phyloP scores from a whole-genome alignment of 1,140 invertebrate genomes.

The Bombyx mori region DNA sequence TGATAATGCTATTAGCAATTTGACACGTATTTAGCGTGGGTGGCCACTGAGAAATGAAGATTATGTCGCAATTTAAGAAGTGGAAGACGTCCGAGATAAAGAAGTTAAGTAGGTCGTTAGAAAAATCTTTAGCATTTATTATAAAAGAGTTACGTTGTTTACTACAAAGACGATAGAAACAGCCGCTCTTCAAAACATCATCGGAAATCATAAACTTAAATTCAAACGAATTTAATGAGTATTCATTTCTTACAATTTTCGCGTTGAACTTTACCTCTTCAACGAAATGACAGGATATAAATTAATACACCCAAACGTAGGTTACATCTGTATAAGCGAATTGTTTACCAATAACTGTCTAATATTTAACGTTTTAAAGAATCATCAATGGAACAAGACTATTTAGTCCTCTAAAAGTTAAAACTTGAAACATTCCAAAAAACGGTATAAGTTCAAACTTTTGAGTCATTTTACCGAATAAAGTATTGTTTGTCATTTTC shows the following conservation, averaged over 20 bases:
- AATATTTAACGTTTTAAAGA: not conserved
- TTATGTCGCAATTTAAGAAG: constrained; percentile 32
- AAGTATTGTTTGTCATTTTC: too few species aligned
- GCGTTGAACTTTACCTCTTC: constrained; percentile 2
- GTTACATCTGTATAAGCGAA: constrained; percentile 4
- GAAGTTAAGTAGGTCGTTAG: constrained; percentile 37
- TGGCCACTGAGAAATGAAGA: constrained; percentile 41
- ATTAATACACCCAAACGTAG: not conserved
- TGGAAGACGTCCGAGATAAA: constrained; percentile 43
- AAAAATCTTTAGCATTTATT: constrained; percentile 17
- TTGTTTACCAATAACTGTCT: constrained; percentile 4
- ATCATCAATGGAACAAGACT: too few species aligned
- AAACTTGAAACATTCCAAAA: too few species aligned
- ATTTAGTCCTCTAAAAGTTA: too few species aligned
- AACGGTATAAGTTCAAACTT: too few species aligned
- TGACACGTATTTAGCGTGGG: constrained; percentile 60
- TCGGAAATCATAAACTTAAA: not conserved
- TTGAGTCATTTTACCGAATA: too few species aligned
- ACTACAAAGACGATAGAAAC: not conserved
- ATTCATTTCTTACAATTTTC: constrained; percentile 5
- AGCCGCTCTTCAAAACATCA: too few species aligned
- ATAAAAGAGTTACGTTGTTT: constrained; percentile 10
- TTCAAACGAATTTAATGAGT: not conserved
- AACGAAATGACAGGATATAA: constrained; percentile 6
- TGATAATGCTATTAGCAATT: constrained; percentile 61